These are phyloP conservation scores for Halictus ligatus DNA, from an alignment of 2,888 invertebrate genomes.

Conservation along the genomic window DNA sequence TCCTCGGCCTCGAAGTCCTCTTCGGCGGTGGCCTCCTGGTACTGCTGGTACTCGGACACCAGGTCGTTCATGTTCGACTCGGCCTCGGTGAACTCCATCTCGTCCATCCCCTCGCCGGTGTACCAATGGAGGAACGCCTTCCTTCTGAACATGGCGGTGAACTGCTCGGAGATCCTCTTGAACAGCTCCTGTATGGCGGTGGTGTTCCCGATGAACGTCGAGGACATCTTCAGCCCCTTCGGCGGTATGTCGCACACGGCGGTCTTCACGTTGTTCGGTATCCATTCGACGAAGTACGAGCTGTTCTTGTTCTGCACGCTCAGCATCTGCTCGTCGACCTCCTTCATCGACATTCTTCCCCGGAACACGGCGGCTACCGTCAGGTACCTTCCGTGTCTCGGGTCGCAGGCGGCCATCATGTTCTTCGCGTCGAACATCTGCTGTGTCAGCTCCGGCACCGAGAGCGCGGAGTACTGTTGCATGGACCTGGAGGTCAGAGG, in stretches of 20 bases:
- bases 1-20: slow-evolving; percentile 94
- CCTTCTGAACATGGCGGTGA: slow-evolving; percentile 97
- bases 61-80: slow-evolving; percentile 98
- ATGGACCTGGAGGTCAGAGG: slow-evolving; percentile 90
- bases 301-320: slow-evolving; percentile 89
- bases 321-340: slow-evolving; percentile 92
- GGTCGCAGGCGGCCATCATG: slow-evolving; percentile 93
- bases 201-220: slow-evolving; percentile 95
- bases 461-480: slow-evolving; percentile 89
- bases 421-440: slow-evolving; percentile 93
- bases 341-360: slow-evolving; percentile 90
- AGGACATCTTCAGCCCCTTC: slow-evolving; percentile 92
- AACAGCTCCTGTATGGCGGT: slow-evolving; percentile 96
- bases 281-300: slow-evolving; percentile 90
- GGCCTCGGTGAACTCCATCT: slow-evolving; percentile 99
- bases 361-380: slow-evolving; percentile 91
- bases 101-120: slow-evolving; percentile 99
- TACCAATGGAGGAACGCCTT: slow-evolving; percentile 99
- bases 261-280: slow-evolving; percentile 93
- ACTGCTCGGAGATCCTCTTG: slow-evolving; percentile 95
- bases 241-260: slow-evolving; percentile 94
- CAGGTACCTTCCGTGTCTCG: slow-evolving; percentile 90
- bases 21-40: slow-evolving; percentile 95
- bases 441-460: slow-evolving; percentile 92
- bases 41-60: slow-evolving; percentile 98